These are phyloP conservation scores for Tanypteryx hageni DNA, from an alignment of 2,888 invertebrate genomes.

Conservation along the genomic window DNA sequence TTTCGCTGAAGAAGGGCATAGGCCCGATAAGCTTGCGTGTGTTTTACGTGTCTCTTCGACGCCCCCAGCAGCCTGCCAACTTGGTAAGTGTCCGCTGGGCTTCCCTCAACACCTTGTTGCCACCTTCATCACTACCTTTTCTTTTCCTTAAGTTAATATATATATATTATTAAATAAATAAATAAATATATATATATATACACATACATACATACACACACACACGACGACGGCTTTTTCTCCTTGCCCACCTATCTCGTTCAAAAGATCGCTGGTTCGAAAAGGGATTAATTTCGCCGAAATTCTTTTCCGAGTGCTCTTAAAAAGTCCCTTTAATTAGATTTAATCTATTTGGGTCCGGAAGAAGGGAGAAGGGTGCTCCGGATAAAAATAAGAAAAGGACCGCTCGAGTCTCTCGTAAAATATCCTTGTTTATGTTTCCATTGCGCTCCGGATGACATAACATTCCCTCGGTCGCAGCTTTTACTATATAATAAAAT, in stretches of 20 bases:
- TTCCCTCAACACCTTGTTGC: no score
- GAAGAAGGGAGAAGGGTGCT: not conserved
- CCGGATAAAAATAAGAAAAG: not conserved
- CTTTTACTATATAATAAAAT: slow-evolving; percentile 16
- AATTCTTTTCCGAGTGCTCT: not conserved
- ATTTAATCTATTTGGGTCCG: not conserved
- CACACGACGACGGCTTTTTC: not conserved
- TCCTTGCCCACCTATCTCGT: not conserved
- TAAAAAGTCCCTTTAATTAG: not conserved
- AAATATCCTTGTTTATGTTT: not conserved
- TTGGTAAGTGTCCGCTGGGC: no score
- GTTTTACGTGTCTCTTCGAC: no score
- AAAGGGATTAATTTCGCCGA: not conserved
- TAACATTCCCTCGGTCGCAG: not conserved
- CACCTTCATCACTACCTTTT: no score
- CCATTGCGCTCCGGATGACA: not conserved
- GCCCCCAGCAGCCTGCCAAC: no score
- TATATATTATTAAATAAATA: no score
- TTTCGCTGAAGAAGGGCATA: no score
- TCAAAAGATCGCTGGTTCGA: not conserved
- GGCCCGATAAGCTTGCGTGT: no score
- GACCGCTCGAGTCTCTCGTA: not conserved
- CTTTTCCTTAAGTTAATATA: no score
- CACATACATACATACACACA: no score
- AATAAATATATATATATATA: no score